These are phyloP conservation scores for Sarcophaga bullata DNA, from an alignment of 1,140 invertebrate species.

Conservation along the genomic window DNA sequence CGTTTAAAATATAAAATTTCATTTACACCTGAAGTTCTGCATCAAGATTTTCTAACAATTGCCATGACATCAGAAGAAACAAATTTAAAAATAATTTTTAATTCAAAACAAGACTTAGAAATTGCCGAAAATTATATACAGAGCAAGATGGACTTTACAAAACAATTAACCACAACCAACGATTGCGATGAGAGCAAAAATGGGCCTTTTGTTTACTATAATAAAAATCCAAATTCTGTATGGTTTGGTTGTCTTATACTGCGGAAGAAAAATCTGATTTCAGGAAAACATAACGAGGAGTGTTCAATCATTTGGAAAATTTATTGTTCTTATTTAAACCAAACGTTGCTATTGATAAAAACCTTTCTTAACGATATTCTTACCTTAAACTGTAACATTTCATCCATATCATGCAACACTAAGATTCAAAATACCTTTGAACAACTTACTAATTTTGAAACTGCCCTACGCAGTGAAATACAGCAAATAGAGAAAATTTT, in stretches of 20 bases:
- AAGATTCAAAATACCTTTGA: background rate
- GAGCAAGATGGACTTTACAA: conserved; percentile 17
- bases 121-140: conserved; percentile 34
- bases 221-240: background rate
- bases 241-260: conserved; percentile 34
- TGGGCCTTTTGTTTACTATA: background rate
- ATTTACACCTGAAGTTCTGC: conserved; percentile 28
- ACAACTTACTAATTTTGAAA: conserved; percentile 31
- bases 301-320: background rate
- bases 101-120: background rate
- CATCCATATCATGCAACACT: background rate
- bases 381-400: conserved; percentile 21
- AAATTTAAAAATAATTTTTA: conserved; percentile 28
- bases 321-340: background rate
- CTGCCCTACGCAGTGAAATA: conserved; percentile 28
- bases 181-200: background rate
- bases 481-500: background rate
- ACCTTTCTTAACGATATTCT: conserved; percentile 14
- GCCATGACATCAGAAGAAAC: conserved; percentile 31
- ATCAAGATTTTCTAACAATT: conserved; percentile 44
- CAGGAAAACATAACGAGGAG: background rate
- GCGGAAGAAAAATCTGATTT: background rate
- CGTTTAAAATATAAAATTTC: conserved; percentile 1
- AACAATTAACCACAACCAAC: background rate
- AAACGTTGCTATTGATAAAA: conserved; percentile 32